phyloP scores from a whole-genome alignment of 2,797 vertebrate species.

The Acanthiza pusilla region DNA sequence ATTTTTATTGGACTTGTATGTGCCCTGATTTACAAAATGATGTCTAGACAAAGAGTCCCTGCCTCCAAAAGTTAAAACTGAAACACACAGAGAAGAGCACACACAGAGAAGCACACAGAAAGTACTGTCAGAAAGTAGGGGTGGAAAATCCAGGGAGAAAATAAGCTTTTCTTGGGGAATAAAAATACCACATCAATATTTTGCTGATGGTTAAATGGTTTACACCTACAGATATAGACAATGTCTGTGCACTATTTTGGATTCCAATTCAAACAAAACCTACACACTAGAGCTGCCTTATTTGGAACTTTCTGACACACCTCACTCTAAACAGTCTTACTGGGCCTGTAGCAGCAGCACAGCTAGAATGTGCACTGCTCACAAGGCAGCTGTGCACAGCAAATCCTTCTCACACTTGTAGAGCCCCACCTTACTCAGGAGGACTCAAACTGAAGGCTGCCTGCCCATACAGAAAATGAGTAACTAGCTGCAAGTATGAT shows the following conservation, averaged over 20 bases:
- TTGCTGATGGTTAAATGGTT: neutral
- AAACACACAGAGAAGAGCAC: neutral
- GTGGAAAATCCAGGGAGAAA: neutral
- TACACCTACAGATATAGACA: neutral
- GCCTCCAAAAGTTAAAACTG: neutral
- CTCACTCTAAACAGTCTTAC: neutral
- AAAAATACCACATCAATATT: neutral
- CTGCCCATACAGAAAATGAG: neutral
- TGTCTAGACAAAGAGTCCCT: neutral
- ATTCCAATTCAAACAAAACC: neutral
- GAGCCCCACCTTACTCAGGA: neutral
- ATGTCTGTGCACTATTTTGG: neutral
- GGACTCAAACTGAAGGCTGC: neutral
- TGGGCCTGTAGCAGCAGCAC: neutral
- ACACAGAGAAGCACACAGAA: neutral
- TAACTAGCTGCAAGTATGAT: neutral
- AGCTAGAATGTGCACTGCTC: neutral
- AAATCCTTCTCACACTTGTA: neutral
- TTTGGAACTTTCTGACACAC: neutral
- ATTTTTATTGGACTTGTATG: neutral
- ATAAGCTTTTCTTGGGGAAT: neutral
- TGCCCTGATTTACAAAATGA: neutral
- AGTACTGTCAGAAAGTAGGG: neutral
- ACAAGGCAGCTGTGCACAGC: neutral
- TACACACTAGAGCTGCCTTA: neutral